Percentiles rank a stretch among this genome's conserved stretches.
Evolutionary conservation across 23 tunicate genomes (phyloP).

Genomic region (Aplidium turbinatum): DNA sequence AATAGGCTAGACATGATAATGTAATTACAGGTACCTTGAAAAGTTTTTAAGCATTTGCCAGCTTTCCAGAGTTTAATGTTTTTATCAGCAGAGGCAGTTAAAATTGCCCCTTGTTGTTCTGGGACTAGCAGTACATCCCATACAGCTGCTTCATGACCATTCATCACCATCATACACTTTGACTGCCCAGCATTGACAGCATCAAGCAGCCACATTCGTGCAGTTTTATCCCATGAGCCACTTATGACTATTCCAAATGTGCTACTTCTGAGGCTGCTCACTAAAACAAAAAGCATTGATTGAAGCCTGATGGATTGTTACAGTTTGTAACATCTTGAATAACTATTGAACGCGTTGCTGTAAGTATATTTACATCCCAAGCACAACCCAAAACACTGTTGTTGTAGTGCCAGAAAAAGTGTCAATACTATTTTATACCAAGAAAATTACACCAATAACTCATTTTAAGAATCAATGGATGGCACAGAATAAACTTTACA

Average conservation of each 20-base stretch:
- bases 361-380: too few species aligned
- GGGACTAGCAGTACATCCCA: slow-evolving; percentile 67
- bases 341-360: too few species aligned
- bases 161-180: slow-evolving; percentile 23
- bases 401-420: too few species aligned
- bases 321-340: too few species aligned
- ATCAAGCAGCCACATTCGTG: slow-evolving; percentile 54
- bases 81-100: slow-evolving; percentile 80
- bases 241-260: slow-evolving; percentile 43
- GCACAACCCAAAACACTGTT: too few species aligned
- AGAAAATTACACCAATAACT: too few species aligned
- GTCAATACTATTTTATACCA: too few species aligned
- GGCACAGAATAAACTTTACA: too few species aligned
- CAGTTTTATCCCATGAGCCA: slow-evolving; percentile 89
- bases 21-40: slow-evolving; percentile 35
- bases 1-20: too few species aligned
- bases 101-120: slow-evolving; percentile 29
- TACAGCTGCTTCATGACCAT: slow-evolving; percentile 74
- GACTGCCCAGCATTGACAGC: background rate
- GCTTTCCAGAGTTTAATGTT: slow-evolving; percentile 52
- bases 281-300: too few species aligned
- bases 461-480: too few species aligned
- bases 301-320: too few species aligned
- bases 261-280: slow-evolving; percentile 30
- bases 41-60: slow-evolving; percentile 39